Conservation (phyloP, 1,140 invertebrate genomes). For the Ips typographus region DNA sequence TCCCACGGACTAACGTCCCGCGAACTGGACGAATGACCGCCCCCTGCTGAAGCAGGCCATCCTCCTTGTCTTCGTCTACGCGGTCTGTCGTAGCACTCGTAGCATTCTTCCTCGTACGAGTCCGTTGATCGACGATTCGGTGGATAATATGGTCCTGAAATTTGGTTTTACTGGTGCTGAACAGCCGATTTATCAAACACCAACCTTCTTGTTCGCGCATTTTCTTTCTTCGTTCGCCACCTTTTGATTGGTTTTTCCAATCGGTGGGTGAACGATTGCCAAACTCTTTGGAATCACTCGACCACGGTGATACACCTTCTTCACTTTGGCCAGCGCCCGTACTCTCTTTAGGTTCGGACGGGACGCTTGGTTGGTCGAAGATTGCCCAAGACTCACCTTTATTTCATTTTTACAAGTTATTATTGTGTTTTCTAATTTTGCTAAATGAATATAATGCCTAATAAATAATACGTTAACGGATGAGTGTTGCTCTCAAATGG, state of each 20-base stretch:
- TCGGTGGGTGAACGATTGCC: constrained; percentile 53
- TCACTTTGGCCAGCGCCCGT: constrained; percentile 51
- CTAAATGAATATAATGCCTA: too few relatives aligned
- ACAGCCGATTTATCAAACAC: constrained; percentile 46
- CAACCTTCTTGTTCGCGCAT: constrained; percentile 52
- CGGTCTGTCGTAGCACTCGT: constrained; percentile 48
- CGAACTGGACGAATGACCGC: constrained; percentile 65
- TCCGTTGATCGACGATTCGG: constrained; percentile 50
- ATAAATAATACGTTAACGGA: too few relatives aligned
- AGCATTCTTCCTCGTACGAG: constrained; percentile 51
- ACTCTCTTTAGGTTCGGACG: constrained; percentile 44
- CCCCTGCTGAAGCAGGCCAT: constrained; percentile 43
- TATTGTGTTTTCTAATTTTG: not conserved
- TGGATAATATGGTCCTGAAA: constrained; percentile 40
- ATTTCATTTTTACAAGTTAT: not conserved
- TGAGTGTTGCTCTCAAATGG: too few relatives aligned
- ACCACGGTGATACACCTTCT: constrained; percentile 70
- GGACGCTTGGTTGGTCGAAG: constrained; percentile 47
- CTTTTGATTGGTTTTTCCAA: constrained; percentile 55
- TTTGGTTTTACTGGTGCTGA: not conserved
- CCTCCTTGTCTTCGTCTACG: constrained; percentile 41
- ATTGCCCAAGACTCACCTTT: constrained; percentile 50
- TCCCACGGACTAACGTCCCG: constrained; percentile 72
- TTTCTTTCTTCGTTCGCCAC: constrained; percentile 51
- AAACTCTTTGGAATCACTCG: constrained; percentile 72